phyloP scores from a whole-genome alignment of 2,797 vertebrate genomes.

The Falco berigora region DNA sequence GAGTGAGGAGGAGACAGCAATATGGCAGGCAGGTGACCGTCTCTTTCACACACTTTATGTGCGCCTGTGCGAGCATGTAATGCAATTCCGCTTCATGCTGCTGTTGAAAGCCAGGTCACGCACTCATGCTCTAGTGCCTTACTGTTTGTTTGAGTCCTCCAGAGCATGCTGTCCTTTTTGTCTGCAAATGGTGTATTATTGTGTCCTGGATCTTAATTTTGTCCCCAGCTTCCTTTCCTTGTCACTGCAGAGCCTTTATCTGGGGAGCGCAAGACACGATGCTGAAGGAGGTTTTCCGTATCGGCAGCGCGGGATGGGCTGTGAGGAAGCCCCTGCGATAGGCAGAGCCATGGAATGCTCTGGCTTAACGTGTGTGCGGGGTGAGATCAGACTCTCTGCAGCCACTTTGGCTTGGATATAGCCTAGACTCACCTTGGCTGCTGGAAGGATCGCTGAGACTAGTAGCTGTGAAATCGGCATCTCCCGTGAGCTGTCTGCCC shows the following conservation, averaged over 20 bases:
- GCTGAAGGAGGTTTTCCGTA: not conserved
- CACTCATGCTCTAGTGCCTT: rapidly evolving
- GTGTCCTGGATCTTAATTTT: not conserved
- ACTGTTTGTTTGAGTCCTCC: not conserved
- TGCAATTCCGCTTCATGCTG: rapidly evolving
- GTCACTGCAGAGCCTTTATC: not conserved
- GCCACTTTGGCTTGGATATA: not conserved
- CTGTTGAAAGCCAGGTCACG: not conserved
- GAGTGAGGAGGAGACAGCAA: not conserved
- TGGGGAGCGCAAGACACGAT: not conserved
- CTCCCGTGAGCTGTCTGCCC: not conserved
- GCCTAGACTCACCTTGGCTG: not conserved
- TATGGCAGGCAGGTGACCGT: not conserved
- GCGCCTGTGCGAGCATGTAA: not conserved
- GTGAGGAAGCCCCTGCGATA: not conserved
- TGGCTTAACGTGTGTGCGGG: not conserved
- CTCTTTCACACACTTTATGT: not conserved
- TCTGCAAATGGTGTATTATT: not conserved
- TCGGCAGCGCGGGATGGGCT: not conserved
- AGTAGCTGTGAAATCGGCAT: not conserved
- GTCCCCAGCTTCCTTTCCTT: not conserved
- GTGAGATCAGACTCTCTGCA: not conserved
- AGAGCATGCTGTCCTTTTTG: not conserved
- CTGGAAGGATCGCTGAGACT: not conserved
- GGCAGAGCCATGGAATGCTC: not conserved